These are phyloP conservation scores for Conopomorpha cramerella DNA, from an alignment of 1,140 invertebrate genomes.

Conservation along the genomic window DNA sequence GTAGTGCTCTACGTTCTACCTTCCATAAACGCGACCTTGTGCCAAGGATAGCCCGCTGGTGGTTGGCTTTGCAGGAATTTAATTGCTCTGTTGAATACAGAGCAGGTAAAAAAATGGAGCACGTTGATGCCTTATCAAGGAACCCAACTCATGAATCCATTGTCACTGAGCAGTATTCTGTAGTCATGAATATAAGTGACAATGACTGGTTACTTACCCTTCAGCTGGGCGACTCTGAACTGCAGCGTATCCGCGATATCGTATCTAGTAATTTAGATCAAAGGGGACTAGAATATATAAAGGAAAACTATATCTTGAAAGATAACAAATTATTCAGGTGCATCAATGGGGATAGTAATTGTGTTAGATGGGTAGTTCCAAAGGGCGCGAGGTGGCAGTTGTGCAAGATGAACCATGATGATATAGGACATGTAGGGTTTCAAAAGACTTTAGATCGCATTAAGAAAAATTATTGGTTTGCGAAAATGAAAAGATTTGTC, in stretches of 20 bases:
- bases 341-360: neutral
- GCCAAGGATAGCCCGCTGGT: neutral
- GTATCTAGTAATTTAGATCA: neutral
- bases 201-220: neutral
- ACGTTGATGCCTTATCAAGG: slow-evolving; percentile 22
- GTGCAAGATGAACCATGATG: neutral
- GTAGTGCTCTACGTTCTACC: neutral
- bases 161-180: neutral
- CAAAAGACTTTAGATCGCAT: neutral
- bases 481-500: neutral
- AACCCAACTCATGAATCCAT: neutral
- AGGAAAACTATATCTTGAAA: neutral
- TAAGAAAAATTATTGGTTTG: neutral
- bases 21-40: neutral
- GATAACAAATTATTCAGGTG: neutral
- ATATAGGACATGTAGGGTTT: neutral
- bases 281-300: neutral
- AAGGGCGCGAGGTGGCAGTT: slow-evolving; percentile 1
- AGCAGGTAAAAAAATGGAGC: slow-evolving; percentile 15
- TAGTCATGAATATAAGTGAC: neutral
- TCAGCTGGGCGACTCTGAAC: neutral
- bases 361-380: neutral
- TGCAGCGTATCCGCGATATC: neutral
- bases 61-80: neutral
- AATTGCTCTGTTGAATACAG: neutral